Evolutionary conservation across 2,888 invertebrate genomes (phyloP).

Genomic region (Epistrophella euchroma): DNA sequence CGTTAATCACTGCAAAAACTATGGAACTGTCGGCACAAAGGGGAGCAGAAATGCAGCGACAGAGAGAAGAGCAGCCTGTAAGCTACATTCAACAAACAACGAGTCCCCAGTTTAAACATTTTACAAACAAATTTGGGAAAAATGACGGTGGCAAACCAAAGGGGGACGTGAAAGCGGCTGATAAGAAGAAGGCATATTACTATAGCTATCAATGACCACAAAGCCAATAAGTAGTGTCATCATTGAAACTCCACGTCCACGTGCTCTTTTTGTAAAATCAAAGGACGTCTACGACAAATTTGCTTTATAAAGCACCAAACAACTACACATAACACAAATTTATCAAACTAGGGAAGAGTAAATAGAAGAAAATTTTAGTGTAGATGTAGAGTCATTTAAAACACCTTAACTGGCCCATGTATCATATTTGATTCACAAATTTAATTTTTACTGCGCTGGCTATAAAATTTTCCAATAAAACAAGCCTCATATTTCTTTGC

Average conservation of each 20-base stretch:
- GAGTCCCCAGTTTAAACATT: conserved; percentile 24
- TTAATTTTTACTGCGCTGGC: too few species aligned
- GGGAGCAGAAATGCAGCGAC: conserved; percentile 38
- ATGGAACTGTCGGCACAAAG: conserved; percentile 42
- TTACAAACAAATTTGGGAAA: conserved; percentile 25
- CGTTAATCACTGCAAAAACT: conserved; percentile 37
- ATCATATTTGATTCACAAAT: too few species aligned
- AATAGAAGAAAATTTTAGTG: conserved; percentile 39
- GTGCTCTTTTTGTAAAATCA: conserved; percentile 31
- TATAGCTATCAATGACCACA: conserved; percentile 44
- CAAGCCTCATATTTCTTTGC: too few species aligned
- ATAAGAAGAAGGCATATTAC: conserved; percentile 26
- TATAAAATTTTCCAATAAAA: too few species aligned
- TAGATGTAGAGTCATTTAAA: too few species aligned
- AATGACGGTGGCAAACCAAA: conserved; percentile 10
- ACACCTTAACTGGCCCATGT: too few species aligned
- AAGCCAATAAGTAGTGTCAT: conserved; percentile 35
- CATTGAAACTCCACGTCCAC: conserved; percentile 13
- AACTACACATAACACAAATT: conserved; percentile 30
- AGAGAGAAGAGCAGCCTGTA: conserved; percentile 17
- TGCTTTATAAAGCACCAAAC: conserved; percentile 42
- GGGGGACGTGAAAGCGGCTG: conserved; percentile 12
- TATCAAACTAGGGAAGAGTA: conserved; percentile 27
- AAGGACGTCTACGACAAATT: conserved; percentile 19
- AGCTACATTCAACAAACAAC: conserved; percentile 35